Percentiles rank a stretch among this genome's conserved stretches.
Evolutionary conservation across 2,113 vertebrate species (phyloP).

Genomic region (Camelus bactrianus): DNA sequence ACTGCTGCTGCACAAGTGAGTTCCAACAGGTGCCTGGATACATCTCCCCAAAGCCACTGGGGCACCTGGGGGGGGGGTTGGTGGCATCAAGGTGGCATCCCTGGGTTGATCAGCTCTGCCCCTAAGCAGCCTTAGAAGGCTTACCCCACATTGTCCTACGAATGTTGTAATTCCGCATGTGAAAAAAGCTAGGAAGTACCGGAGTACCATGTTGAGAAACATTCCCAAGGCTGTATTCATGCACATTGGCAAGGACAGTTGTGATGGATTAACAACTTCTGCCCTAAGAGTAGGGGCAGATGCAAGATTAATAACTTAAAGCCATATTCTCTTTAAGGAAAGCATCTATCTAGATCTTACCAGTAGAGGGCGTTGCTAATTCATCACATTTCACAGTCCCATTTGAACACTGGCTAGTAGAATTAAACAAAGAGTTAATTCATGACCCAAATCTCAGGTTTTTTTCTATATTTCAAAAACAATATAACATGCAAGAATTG

Average conservation of each 20-base stretch:
- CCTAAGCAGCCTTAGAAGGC: no score
- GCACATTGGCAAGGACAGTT: neutral
- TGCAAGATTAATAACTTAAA: neutral
- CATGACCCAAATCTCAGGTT: neutral
- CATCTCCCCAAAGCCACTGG: neutral
- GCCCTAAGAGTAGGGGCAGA: neutral
- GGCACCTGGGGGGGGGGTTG: no score
- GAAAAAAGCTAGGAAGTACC: neutral
- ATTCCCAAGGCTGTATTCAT: neutral
- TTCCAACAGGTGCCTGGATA: neutral
- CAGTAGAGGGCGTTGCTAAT: constrained; percentile 84
- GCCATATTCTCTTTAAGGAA: neutral
- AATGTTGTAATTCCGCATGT: neutral
- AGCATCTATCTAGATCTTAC: constrained; percentile 75
- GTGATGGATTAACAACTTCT: neutral
- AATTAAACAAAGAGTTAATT: constrained; percentile 70
- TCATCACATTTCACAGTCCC: constrained; percentile 90
- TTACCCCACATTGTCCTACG: neutral
- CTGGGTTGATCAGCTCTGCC: neutral
- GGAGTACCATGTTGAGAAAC: neutral
- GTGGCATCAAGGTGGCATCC: neutral
- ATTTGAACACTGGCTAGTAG: constrained; percentile 89
- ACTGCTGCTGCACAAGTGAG: neutral
- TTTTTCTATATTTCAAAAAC: constrained; percentile 36
- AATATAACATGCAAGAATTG: neutral